Percentiles rank a stretch among this genome's conserved stretches.
phyloP scores from a whole-genome alignment of 2,888 invertebrate genomes.

The Agonopterix arenella region DNA sequence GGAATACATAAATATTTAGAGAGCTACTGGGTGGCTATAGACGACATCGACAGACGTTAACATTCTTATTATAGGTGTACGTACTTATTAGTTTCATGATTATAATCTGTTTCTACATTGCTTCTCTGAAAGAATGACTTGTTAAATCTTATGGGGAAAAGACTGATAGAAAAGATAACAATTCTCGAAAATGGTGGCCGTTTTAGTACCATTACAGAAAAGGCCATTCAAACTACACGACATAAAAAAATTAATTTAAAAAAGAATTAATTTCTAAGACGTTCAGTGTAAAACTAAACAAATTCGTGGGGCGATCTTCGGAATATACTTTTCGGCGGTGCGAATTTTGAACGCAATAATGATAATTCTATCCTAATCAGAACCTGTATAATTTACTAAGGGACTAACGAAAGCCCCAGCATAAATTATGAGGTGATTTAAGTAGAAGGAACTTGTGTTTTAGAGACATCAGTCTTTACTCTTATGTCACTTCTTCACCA shows the following conservation, averaged over 20 bases:
- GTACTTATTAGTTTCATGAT: too few relatives aligned
- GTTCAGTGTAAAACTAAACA: slow-evolving; percentile 24
- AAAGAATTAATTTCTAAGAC: slow-evolving; percentile 15
- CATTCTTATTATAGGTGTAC: too few relatives aligned
- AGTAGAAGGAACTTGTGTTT: slow-evolving; percentile 66
- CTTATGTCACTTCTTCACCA: slow-evolving; percentile 62
- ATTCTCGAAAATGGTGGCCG: too few relatives aligned
- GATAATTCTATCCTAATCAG: slow-evolving; percentile 73
- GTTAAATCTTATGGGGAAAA: too few relatives aligned
- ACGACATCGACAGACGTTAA: not conserved
- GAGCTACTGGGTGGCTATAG: slow-evolving; percentile 28
- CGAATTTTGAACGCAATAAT: slow-evolving; percentile 45
- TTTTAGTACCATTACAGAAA: not conserved
- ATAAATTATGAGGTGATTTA: slow-evolving; percentile 78
- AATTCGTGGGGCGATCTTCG: slow-evolving; percentile 49
- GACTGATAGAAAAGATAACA: too few relatives aligned
- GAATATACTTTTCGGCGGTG: slow-evolving; percentile 45
- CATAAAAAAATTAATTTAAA: not conserved
- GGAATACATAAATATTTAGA: slow-evolving; percentile 26
- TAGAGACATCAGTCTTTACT: slow-evolving; percentile 46
- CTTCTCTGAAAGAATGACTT: too few relatives aligned
- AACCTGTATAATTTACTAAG: slow-evolving; percentile 77
- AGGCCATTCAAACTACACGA: not conserved
- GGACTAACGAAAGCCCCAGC: slow-evolving; percentile 43
- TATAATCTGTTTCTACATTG: too few relatives aligned